phyloP scores from a whole-genome alignment of 2,888 invertebrate genomes.

The Lagria hirta region DNA sequence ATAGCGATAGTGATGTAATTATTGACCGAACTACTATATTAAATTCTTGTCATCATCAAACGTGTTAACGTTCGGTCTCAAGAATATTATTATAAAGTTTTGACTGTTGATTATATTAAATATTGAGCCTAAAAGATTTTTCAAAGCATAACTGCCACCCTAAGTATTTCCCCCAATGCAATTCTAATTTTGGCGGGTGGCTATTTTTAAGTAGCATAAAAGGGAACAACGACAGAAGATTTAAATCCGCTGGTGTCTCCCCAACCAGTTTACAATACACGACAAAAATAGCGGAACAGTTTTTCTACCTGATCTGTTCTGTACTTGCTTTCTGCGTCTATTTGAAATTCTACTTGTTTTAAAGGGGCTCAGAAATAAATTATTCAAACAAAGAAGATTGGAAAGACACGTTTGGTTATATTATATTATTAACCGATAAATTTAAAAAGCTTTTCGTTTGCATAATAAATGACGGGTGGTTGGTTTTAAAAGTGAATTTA shows the following conservation, averaged over 20 bases:
- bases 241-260: constrained; percentile 13
- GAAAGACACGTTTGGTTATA: constrained; percentile 14
- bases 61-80: no score
- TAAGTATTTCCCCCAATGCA: constrained; percentile 17
- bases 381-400: constrained; percentile 15
- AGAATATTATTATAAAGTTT: no score
- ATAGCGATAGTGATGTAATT: no score
- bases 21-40: no score
- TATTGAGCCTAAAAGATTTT: no score
- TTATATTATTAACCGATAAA: constrained; percentile 17
- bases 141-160: no score
- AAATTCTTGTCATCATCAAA: no score
- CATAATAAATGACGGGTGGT: constrained; percentile 16
- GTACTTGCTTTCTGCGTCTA: constrained; percentile 16
- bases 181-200: constrained; percentile 20
- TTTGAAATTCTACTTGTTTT: constrained; percentile 6
- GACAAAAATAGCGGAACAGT: constrained; percentile 20
- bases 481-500: constrained; percentile 17
- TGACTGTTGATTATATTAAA: no score
- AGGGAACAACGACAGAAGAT: constrained; percentile 14
- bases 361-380: constrained; percentile 12
- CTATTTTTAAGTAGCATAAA: constrained; percentile 17
- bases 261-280: constrained; percentile 12
- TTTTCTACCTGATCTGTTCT: no score
- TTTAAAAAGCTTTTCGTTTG: constrained; percentile 19